Percentiles rank a stretch among this genome's conserved stretches.
Evolutionary conservation across 2,797 vertebrate species (phyloP).

Genomic region (Spinus olivaceus): DNA sequence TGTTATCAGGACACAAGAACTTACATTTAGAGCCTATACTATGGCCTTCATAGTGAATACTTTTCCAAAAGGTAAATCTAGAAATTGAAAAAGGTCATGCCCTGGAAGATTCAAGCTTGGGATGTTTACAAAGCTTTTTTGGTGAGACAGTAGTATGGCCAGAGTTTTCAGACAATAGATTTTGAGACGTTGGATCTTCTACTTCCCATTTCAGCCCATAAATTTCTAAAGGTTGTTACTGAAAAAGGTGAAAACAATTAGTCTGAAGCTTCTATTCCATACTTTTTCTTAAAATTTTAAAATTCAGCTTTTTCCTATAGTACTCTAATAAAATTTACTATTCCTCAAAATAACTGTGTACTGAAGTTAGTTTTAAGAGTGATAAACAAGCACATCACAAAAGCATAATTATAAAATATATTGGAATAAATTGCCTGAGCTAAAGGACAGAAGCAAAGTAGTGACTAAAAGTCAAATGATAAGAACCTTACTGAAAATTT

Average conservation of each 20-base stretch:
- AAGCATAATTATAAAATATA: not conserved
- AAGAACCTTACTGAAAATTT: not conserved
- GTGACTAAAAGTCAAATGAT: not conserved
- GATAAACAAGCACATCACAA: not conserved
- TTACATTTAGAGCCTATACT: not conserved
- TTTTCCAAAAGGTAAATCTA: not conserved
- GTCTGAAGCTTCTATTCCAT: not conserved
- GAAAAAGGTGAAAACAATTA: not conserved
- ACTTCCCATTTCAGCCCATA: not conserved
- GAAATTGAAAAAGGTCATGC: not conserved
- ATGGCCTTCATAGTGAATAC: not conserved
- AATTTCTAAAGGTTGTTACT: not conserved
- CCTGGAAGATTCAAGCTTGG: not conserved
- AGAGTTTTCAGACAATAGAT: not conserved
- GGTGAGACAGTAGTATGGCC: not conserved
- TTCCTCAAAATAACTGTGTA: not conserved
- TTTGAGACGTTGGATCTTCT: not conserved
- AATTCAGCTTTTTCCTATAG: not conserved
- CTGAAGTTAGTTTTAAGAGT: not conserved
- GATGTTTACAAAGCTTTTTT: not conserved
- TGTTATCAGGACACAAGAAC: not conserved
- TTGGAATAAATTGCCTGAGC: not conserved
- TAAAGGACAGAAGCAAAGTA: not conserved
- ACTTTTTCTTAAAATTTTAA: not conserved
- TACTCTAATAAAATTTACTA: not conserved